Percentiles rank a stretch among this genome's conserved stretches.
Evolutionary conservation across 2,797 vertebrate species (phyloP).

Genomic region (Acanthurus leucopareius): DNA sequence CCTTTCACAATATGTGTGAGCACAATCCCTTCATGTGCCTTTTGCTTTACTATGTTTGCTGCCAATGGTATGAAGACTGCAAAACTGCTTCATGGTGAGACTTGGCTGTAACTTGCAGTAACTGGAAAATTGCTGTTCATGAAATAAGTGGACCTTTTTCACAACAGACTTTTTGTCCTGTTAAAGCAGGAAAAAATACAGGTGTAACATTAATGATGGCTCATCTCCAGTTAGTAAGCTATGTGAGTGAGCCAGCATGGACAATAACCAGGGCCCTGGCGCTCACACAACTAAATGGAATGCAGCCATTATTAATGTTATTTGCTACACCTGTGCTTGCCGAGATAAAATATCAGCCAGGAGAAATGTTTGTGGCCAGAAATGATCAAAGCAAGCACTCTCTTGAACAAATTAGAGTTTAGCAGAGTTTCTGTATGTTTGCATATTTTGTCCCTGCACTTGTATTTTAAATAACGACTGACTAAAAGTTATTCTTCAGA

Average conservation of each 20-base stretch:
- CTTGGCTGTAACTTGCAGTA: conserved; percentile 18
- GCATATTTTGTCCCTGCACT: too few species aligned
- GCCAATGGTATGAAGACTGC: conserved; percentile 43
- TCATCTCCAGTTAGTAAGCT: conserved; percentile 19
- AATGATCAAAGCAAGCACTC: background rate
- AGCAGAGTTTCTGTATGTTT: too few species aligned
- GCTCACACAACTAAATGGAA: conserved; percentile 30
- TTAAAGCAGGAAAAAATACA: conserved; percentile 5
- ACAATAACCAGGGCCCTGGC: background rate
- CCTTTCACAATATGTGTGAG: conserved; percentile 58
- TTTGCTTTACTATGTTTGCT: conserved; percentile 43
- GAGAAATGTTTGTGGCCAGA: conserved; percentile 6
- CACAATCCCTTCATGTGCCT: conserved; percentile 52
- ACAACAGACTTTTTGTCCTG: conserved; percentile 2
- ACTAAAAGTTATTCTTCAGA: background rate
- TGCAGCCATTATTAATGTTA: conserved; percentile 35
- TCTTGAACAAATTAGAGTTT: too few species aligned
- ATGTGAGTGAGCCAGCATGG: conserved; percentile 17
- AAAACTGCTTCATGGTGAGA: conserved; percentile 23
- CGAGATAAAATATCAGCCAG: conserved; percentile 11
- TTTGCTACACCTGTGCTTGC: conserved; percentile 40
- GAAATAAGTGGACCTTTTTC: conserved; percentile 3
- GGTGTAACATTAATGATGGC: conserved; percentile 28
- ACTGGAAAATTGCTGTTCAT: background rate
- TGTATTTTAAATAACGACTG: too few species aligned